These are phyloP conservation scores for Episyrphus balteatus DNA, from an alignment of 1,140 invertebrate species.

Conservation along the genomic window DNA sequence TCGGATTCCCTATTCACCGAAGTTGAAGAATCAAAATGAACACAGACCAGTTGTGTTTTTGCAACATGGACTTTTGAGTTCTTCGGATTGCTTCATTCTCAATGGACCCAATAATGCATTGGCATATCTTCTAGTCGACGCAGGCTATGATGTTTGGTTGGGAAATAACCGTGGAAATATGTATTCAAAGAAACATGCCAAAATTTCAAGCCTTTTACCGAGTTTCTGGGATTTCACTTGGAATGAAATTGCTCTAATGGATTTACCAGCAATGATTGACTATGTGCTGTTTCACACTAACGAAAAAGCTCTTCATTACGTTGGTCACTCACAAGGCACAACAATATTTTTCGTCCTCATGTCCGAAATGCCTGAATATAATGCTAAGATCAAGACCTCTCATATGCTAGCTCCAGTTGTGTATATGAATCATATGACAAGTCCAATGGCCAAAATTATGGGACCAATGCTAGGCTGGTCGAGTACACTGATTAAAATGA, in stretches of 20 bases:
- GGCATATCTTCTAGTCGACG: constrained; percentile 46
- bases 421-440: constrained; percentile 40
- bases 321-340: constrained; percentile 46
- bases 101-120: constrained; percentile 45
- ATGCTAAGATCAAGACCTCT: constrained; percentile 41
- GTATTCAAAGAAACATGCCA: constrained; percentile 37
- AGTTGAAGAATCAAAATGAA: constrained; percentile 8
- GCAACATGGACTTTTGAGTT: constrained; percentile 61
- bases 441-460: constrained; percentile 39
- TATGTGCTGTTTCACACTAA: constrained; percentile 43
- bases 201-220: constrained; percentile 42
- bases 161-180: constrained; percentile 31
- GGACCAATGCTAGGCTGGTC: constrained; percentile 21
- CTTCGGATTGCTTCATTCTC: constrained; percentile 59
- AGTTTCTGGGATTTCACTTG: constrained; percentile 58
- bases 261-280: constrained; percentile 51
- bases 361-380: constrained; percentile 45
- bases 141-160: constrained; percentile 54
- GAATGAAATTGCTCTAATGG: constrained; percentile 55
- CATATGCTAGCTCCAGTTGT: constrained; percentile 50
- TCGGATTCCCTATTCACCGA: constrained; percentile 38
- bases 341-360: constrained; percentile 30
- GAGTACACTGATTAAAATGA: constrained; percentile 14
- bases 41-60: constrained; percentile 41
- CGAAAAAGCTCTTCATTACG: constrained; percentile 41